Conservation (phyloP, 2,797 vertebrate genomes). For the Arrhamphus sclerolepis region DNA sequence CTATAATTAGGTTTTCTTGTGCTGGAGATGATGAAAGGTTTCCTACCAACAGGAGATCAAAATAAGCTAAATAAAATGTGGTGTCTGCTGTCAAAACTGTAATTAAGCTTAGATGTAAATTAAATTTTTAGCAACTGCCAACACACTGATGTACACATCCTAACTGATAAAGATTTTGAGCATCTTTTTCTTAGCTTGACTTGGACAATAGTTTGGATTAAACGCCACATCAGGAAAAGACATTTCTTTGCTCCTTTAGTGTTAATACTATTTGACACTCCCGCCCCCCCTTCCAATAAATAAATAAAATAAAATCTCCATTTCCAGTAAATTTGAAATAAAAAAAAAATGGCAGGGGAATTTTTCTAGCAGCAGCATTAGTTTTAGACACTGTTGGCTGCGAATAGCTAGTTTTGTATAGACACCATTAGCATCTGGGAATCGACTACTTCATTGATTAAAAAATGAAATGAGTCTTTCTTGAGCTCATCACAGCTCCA, state of each 20-base stretch:
- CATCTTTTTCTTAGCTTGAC: constrained; percentile 12
- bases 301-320: too few species aligned
- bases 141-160: constrained; percentile 15
- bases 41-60: too few species aligned
- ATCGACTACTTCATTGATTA: constrained; percentile 29
- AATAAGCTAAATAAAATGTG: neutral
- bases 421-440: constrained; percentile 18
- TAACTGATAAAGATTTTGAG: constrained; percentile 14
- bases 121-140: neutral
- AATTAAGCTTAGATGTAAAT: constrained; percentile 2
- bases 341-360: too few species aligned
- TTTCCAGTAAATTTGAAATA: too few species aligned
- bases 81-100: neutral
- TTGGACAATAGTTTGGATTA: too few species aligned
- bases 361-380: constrained; percentile 27
- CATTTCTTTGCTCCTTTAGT: neutral
- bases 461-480: constrained; percentile 17
- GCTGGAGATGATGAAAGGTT: too few species aligned
- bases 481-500: constrained; percentile 10
- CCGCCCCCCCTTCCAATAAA: too few species aligned
- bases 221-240: constrained; percentile 28
- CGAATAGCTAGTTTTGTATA: constrained; percentile 27
- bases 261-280: constrained; percentile 9
- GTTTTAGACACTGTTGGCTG: constrained; percentile 19
- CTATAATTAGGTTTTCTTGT: too few species aligned